phyloP scores from a whole-genome alignment of 2,888 invertebrate genomes.

The Dendrolimus houi region DNA sequence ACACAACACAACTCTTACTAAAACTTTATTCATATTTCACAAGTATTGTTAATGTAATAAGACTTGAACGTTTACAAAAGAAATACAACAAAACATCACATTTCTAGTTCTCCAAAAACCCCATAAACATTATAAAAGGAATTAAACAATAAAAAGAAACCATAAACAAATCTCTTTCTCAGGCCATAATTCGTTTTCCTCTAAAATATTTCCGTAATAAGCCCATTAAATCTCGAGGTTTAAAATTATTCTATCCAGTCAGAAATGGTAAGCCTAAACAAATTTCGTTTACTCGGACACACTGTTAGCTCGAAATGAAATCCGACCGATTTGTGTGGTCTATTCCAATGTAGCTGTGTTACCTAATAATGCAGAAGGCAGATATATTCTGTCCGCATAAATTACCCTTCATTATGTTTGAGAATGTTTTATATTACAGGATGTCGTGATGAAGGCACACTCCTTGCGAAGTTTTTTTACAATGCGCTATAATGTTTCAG shows the following conservation, averaged over 20 bases:
- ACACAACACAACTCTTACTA: too few species aligned
- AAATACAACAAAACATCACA: too few species aligned
- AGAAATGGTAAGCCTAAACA: not conserved
- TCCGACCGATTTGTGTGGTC: constrained; percentile 31
- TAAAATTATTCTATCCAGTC: not conserved
- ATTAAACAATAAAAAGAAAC: too few species aligned
- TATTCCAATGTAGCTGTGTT: constrained; percentile 15
- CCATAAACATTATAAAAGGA: too few species aligned
- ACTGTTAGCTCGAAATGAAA: not conserved
- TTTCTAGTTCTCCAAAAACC: too few species aligned
- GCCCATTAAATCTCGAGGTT: not conserved
- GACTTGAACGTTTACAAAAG: too few species aligned
- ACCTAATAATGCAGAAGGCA: constrained; percentile 39
- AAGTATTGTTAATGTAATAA: too few species aligned
- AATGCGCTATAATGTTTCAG: constrained; percentile 30
- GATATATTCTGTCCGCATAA: constrained; percentile 62
- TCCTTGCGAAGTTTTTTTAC: constrained; percentile 38
- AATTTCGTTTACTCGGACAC: not conserved
- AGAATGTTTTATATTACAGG: constrained; percentile 63
- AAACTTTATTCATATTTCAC: too few species aligned
- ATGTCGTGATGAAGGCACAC: constrained; percentile 59
- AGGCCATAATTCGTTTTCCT: not conserved
- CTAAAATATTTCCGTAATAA: not conserved
- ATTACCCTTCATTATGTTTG: constrained; percentile 61
- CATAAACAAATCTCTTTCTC: not conserved